phyloP scores from a whole-genome alignment of 2,113 vertebrate genomes.

The Rousettus leschenaultii region DNA sequence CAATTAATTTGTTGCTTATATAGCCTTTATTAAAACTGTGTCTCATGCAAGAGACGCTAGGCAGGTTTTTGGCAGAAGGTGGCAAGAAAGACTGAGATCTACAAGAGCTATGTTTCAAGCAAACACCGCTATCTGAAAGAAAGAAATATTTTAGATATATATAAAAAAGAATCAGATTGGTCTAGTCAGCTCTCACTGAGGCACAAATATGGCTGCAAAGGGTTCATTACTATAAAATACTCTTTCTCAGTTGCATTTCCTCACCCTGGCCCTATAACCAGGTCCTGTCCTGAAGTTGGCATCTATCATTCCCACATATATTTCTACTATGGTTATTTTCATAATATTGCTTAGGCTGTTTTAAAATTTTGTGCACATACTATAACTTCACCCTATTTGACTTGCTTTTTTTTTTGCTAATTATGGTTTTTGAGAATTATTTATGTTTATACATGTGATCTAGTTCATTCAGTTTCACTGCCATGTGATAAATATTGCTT shows the following conservation, averaged over 20 bases:
- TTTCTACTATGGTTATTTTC: not conserved
- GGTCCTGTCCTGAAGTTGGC: not conserved
- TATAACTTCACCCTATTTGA: not conserved
- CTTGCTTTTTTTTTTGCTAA: not conserved
- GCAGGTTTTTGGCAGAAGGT: not conserved
- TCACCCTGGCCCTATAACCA: not conserved
- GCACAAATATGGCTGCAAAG: not conserved
- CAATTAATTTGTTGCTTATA: not conserved
- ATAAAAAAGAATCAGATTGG: not conserved
- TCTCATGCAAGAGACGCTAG: not conserved
- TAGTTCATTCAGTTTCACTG: not conserved
- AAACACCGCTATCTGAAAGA: not conserved
- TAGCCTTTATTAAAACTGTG: not conserved
- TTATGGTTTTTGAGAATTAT: not conserved
- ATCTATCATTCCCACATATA: not conserved
- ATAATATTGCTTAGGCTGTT: not conserved
- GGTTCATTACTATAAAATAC: not conserved
- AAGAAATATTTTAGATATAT: not conserved
- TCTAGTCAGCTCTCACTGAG: not conserved
- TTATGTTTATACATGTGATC: not conserved
- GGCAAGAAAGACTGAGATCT: not conserved
- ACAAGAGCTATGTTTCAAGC: not conserved
- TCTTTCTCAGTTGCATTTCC: not conserved
- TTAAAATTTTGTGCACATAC: slow-evolving; percentile 12
- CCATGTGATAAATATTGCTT: not conserved